phyloP scores from a whole-genome alignment of 2,113 vertebrate species.

The Monopterus albus region DNA sequence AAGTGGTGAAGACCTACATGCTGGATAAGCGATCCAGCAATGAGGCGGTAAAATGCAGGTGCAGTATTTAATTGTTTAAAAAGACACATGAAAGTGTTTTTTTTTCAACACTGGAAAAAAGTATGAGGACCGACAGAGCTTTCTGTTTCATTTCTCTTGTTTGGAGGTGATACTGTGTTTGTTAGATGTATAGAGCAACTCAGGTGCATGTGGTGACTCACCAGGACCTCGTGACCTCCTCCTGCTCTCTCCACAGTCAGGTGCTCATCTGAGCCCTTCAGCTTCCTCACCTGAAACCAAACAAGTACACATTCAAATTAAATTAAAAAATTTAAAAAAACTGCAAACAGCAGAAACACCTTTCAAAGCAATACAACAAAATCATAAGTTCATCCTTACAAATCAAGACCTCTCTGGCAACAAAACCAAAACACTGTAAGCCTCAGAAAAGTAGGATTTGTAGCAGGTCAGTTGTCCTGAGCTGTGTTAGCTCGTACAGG shows the following conservation, averaged over 20 bases:
- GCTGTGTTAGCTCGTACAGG: no score
- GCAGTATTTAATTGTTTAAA: constrained; percentile 37
- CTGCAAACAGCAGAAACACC: not conserved
- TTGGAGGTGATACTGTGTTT: constrained; percentile 6
- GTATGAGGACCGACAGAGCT: not conserved
- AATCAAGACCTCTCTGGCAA: no score
- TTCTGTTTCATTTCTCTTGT: not conserved
- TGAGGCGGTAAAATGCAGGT: constrained; percentile 44
- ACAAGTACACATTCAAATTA: constrained; percentile 6
- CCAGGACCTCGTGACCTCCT: constrained; percentile 74
- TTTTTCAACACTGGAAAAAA: no score
- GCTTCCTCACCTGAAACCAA: constrained; percentile 74
- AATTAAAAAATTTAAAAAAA: not conserved
- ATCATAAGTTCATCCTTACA: no score
- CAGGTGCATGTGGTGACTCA: constrained; percentile 49
- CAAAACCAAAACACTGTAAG: no score
- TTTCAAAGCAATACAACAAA: no score
- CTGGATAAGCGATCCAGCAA: constrained; percentile 25
- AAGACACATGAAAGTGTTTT: constrained; percentile 15
- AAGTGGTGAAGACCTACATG: constrained; percentile 29
- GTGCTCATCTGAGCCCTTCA: constrained; percentile 80
- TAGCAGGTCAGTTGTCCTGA: no score
- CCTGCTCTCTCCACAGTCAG: constrained; percentile 75
- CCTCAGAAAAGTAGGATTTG: no score
- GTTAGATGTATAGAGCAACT: not conserved